Conservation (phyloP, 2,888 invertebrate species). For the Bruchidius siliquastri region DNA sequence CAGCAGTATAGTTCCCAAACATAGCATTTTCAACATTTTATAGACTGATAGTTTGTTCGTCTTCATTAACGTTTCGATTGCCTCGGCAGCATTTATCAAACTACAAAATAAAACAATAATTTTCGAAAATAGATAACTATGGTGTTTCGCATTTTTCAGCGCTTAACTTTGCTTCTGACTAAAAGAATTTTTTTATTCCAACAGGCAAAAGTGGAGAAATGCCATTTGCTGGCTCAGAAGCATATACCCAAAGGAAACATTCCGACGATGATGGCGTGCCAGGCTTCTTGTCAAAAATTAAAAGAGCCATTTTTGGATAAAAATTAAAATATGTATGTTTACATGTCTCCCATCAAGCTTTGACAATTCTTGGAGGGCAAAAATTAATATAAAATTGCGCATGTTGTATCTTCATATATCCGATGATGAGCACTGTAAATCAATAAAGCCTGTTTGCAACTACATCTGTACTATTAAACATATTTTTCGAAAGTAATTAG, state of each 20-base stretch:
- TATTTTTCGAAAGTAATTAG: no score
- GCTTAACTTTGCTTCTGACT: neutral
- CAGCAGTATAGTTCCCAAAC: no score
- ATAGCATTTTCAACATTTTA: no score
- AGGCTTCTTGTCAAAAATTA: conserved; percentile 56
- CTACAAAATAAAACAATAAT: no score
- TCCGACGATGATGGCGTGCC: conserved; percentile 40
- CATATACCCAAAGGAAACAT: conserved; percentile 49
- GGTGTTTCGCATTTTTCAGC: neutral
- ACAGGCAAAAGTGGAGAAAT: conserved; percentile 44
- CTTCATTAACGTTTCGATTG: no score
- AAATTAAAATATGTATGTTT: neutral
- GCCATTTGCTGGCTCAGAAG: conserved; percentile 50
- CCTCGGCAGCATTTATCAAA: no score
- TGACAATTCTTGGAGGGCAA: neutral
- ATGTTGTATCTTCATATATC: no score
- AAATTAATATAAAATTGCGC: neutral
- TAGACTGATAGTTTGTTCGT: no score
- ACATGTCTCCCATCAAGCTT: neutral
- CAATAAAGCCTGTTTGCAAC: no score
- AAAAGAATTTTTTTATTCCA: conserved; percentile 41
- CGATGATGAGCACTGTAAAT: no score
- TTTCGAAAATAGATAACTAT: no score
- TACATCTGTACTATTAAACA: no score
- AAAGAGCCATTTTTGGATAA: conserved; percentile 59